phyloP scores from a whole-genome alignment of 2,888 invertebrate genomes.

The Lacanobia oleracea region DNA sequence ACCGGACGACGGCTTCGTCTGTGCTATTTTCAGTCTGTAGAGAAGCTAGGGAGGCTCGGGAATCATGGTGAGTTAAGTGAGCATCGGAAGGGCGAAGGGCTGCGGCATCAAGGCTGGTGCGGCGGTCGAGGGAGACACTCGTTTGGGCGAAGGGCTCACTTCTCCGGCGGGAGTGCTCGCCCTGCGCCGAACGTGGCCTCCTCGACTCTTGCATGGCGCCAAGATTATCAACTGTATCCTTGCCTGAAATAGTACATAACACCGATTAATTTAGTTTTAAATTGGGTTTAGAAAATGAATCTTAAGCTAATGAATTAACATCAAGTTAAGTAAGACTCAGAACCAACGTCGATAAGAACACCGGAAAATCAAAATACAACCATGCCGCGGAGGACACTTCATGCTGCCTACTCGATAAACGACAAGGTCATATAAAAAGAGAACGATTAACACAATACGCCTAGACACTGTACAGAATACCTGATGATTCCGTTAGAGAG shows the following conservation, averaged over 20 bases:
- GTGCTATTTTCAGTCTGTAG: conserved; percentile 86
- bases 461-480: conserved; percentile 43
- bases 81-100: conserved; percentile 81
- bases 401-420: conserved; percentile 63
- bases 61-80: conserved; percentile 81
- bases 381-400: conserved; percentile 71
- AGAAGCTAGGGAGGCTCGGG: conserved; percentile 86
- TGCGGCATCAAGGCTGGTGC: conserved; percentile 92
- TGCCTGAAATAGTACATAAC: conserved; percentile 80
- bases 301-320: conserved; percentile 24
- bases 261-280: conserved; percentile 10
- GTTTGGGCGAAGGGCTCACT: conserved; percentile 85
- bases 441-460: conserved; percentile 44
- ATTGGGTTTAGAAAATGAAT: not conserved
- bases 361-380: conserved; percentile 58
- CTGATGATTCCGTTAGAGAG: conserved; percentile 40
- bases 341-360: conserved; percentile 73
- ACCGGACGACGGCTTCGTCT: conserved; percentile 92
- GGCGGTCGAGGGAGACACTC: conserved; percentile 85
- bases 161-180: conserved; percentile 86
- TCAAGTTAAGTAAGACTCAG: conserved; percentile 76
- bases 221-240: conserved; percentile 90
- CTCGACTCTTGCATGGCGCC: conserved; percentile 83
- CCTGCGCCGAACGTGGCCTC: conserved; percentile 84
- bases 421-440: conserved; percentile 34